A percentile compares a stretch with the other conserved stretches of the same genome.
These are phyloP conservation scores for Podilymbus podiceps DNA, from an alignment of 2,113 vertebrate species.

Conservation along the genomic window DNA sequence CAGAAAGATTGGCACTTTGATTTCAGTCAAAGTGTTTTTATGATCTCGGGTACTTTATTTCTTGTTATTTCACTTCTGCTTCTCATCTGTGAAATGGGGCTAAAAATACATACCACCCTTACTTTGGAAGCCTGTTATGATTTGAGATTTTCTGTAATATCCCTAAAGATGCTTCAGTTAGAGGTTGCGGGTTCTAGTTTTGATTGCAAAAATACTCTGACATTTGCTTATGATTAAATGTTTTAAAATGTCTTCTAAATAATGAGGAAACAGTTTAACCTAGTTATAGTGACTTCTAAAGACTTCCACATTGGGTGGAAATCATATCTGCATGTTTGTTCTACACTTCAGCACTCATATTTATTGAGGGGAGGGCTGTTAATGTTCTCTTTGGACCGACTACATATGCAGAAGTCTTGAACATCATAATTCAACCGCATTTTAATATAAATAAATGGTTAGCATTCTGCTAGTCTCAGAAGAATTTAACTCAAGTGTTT, in stretches of 20 bases:
- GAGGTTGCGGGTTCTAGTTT: not conserved
- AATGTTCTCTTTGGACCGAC: not conserved
- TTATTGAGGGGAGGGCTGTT: not conserved
- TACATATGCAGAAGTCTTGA: not conserved
- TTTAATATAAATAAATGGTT: not conserved
- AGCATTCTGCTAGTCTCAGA: not conserved
- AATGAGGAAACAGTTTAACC: not conserved
- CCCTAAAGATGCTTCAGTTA: not conserved
- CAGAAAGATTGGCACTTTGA: not conserved
- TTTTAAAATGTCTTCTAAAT: not conserved
- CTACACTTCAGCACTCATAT: not conserved
- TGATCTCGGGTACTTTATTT: not conserved
- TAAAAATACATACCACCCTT: not conserved
- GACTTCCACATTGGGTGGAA: not conserved
- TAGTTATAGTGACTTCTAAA: not conserved
- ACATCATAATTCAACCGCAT: not conserved
- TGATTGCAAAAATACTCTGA: slow-evolving; percentile 40
- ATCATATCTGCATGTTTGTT: not conserved
- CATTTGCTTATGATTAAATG: slow-evolving; percentile 33
- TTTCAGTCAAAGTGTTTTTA: not conserved
- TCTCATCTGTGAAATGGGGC: not conserved
- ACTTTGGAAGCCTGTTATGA: not conserved
- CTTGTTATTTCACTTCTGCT: not conserved
- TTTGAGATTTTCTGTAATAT: not conserved
- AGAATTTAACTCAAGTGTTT: not conserved